phyloP scores from a whole-genome alignment of 1,140 invertebrate species.

The Leguminivora glycinivorella region DNA sequence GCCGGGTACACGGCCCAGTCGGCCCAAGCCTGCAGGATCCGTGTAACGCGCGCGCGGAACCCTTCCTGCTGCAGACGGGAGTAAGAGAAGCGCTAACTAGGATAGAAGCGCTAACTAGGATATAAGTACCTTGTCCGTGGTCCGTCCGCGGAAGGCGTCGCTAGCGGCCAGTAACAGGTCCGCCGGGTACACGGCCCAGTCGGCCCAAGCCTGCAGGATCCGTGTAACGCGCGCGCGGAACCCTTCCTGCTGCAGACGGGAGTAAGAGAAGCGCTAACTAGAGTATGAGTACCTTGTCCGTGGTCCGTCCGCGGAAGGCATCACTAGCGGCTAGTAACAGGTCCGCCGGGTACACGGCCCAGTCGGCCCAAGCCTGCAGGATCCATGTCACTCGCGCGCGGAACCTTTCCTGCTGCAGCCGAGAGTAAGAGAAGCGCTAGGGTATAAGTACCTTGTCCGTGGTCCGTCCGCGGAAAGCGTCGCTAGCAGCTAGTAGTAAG shows the following conservation, averaged over 20 bases:
- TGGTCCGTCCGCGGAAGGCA: slow-evolving; percentile 82
- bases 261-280: no score
- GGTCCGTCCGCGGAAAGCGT: slow-evolving; percentile 83
- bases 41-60: slow-evolving; percentile 96
- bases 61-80: slow-evolving; percentile 96
- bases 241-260: slow-evolving; percentile 95
- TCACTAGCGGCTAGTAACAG: slow-evolving; percentile 95
- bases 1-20: slow-evolving; percentile 98
- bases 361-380: slow-evolving; percentile 98
- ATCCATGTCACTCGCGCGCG: slow-evolving; percentile 96
- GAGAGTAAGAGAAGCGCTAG: no score
- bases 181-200: slow-evolving; percentile 97
- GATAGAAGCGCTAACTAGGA: no score
- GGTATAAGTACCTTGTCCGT: slow-evolving; percentile 56
- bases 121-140: slow-evolving; percentile 53
- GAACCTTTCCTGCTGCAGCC: slow-evolving; percentile 97
- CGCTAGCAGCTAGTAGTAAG: slow-evolving; percentile 93
- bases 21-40: slow-evolving; percentile 97
- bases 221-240: slow-evolving; percentile 96
- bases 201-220: slow-evolving; percentile 98
- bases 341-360: slow-evolving; percentile 97
- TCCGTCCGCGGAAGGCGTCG: slow-evolving; percentile 86
- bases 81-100: no score
- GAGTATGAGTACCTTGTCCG: slow-evolving; percentile 57
- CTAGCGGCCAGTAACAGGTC: slow-evolving; percentile 95